These are phyloP conservation scores for Halcyon smyrnensis DNA, from an alignment of 2,797 vertebrate genomes.

Conservation along the genomic window DNA sequence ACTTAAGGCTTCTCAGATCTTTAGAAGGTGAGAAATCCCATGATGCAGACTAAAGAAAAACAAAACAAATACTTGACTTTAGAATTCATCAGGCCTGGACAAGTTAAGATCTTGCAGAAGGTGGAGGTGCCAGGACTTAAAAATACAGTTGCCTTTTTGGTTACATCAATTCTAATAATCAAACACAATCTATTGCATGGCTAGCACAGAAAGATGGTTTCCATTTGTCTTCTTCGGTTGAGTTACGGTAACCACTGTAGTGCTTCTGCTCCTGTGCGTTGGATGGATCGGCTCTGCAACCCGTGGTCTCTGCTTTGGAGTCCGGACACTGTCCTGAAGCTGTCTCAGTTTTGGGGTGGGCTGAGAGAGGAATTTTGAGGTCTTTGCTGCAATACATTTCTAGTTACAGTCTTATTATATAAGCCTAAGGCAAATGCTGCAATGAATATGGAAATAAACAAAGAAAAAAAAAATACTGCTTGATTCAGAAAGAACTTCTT, in stretches of 20 bases:
- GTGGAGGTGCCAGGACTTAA: not conserved
- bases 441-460: slow-evolving; percentile 17
- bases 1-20: not conserved
- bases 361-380: not conserved
- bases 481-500: not conserved
- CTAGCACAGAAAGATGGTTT: slow-evolving; percentile 30
- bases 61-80: not conserved
- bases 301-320: not conserved
- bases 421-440: not conserved
- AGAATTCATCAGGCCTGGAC: not conserved
- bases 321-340: not conserved
- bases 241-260: slow-evolving; percentile 22
- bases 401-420: not conserved
- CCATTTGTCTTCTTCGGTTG: slow-evolving; percentile 36
- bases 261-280: not conserved
- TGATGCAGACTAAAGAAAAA: not conserved
- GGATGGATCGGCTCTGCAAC: not conserved
- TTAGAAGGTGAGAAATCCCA: not conserved
- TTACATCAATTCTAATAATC: slow-evolving; percentile 20
- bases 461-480: not conserved
- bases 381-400: not conserved
- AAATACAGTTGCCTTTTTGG: not conserved
- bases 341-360: not conserved
- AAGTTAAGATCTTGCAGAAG: not conserved
- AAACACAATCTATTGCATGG: slow-evolving; percentile 2